Conservation (phyloP, 2,113 vertebrate genomes). For the Cryptomyrus ogoouensis region DNA sequence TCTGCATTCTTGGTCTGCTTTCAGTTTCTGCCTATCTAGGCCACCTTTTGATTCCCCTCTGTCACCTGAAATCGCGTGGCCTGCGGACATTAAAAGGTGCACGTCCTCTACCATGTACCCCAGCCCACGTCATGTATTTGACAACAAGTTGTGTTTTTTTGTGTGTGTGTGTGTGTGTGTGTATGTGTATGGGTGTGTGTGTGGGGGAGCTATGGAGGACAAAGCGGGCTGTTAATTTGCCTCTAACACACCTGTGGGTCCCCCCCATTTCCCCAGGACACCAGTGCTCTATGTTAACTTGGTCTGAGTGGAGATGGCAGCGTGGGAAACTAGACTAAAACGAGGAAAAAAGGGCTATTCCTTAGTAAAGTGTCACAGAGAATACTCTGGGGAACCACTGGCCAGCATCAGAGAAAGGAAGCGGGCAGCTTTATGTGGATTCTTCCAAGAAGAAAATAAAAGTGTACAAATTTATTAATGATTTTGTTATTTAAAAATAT, state of each 20-base stretch:
- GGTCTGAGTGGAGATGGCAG: neutral
- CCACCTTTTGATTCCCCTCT: neutral
- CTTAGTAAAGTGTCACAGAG: neutral
- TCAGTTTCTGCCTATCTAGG: constrained; percentile 7
- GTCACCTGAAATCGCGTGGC: neutral
- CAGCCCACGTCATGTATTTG: neutral
- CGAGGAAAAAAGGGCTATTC: neutral
- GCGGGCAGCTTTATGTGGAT: neutral
- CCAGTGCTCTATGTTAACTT: neutral
- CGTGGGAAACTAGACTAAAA: neutral
- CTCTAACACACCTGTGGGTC: neutral
- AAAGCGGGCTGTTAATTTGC: neutral
- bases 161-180: neutral
- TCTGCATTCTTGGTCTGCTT: neutral
- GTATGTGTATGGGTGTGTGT: neutral
- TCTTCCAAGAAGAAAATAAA: neutral
- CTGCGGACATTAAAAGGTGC: neutral
- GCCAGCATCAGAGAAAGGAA: neutral
- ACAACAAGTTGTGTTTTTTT: neutral
- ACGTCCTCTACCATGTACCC: neutral
- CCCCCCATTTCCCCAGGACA: neutral
- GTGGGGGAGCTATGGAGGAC: neutral
- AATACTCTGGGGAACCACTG: neutral
- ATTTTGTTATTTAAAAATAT: neutral
- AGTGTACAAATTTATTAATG: neutral